Conservation (phyloP, 2,888 invertebrate species). For the Steinernema hermaphroditum region DNA sequence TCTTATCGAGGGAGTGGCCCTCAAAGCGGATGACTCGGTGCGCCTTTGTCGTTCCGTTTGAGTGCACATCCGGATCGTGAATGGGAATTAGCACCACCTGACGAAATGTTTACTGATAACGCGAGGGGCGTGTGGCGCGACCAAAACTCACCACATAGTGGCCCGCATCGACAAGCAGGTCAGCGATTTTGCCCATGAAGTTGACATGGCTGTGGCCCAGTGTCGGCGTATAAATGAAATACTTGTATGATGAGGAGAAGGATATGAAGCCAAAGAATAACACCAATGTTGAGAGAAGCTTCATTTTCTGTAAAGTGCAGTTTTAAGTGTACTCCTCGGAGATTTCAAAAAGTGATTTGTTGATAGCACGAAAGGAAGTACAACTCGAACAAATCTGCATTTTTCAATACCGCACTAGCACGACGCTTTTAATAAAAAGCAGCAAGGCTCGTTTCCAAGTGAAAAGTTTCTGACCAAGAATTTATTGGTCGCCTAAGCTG, state of each 20-base stretch:
- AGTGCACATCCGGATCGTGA: conserved; percentile 28
- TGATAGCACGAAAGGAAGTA: no score
- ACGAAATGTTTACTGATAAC: not conserved
- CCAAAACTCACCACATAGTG: conserved; percentile 15
- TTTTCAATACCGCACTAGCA: no score
- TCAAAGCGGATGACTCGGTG: conserved; percentile 21
- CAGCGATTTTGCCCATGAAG: conserved; percentile 27
- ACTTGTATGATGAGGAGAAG: conserved; percentile 10
- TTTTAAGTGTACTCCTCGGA: no score
- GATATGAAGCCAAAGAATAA: not conserved
- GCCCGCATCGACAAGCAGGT: conserved; percentile 12
- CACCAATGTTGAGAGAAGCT: not conserved
- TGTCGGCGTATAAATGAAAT: conserved; percentile 17
- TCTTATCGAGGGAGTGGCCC: conserved; percentile 17
- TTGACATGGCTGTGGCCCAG: conserved; percentile 18
- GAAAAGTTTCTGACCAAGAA: no score
- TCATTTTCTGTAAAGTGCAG: not conserved
- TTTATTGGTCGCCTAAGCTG: no score
- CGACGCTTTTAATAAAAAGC: no score
- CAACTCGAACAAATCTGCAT: no score
- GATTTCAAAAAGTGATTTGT: no score
- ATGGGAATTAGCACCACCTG: conserved; percentile 30
- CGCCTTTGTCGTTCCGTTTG: conserved; percentile 9
- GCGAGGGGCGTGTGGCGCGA: not conserved
- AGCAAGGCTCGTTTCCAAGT: no score